Base-by-base conservation (phyloP, 2,113 vertebrate species). In the Periophthalmus modestus region DNA sequence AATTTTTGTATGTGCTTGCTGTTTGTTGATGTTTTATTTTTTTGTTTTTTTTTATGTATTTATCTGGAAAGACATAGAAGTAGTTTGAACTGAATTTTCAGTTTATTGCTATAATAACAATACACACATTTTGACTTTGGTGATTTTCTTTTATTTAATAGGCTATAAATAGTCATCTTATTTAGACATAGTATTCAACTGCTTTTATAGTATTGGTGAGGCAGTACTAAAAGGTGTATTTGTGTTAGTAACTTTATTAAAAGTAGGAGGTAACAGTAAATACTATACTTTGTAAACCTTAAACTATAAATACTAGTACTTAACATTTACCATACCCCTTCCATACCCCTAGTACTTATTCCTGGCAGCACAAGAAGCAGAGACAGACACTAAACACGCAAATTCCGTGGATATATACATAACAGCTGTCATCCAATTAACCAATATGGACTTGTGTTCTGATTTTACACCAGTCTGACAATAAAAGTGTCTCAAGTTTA, bases 341-440 rank as follows among this genome's bases (percentile, higher is more conserved):
- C 24, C 15, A 62, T 9, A 2, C 24, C 55, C 24, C 21, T 13
- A 7, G 59, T 62, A 62, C 18, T 54, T n/a, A 54, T 7, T 54
- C 52, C 34, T 62, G 15, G 28, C 24, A 66, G 74, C 71, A 58
- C 16, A 12, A 28, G 39, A 1, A 13, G 62, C 68, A 69, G 43
- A n/a, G 55, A 76, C 39, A 66, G 43, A 67, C 63, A 46, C 65
- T 24, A 87, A 80, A 71, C 72, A 69, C 0, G 24, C 11, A 68
- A 14, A 50, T 6, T 24, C 54, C 57, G 34, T 70, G 57, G 50
- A 71, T 66, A 57, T 24, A 24, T 73, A 75, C 28, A 77, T 58
- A 69, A 48, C 47, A 69, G 79, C 57, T 71, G 52, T 70, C 55
- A 1, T 46, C 57, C 9, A 16, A 47, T 65, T 15, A 39, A 39